Evolutionary conservation across 2,113 vertebrate species (phyloP), one percentile per base, ranked within the genome.

Genomic region (Climacteris rufus): DNA sequence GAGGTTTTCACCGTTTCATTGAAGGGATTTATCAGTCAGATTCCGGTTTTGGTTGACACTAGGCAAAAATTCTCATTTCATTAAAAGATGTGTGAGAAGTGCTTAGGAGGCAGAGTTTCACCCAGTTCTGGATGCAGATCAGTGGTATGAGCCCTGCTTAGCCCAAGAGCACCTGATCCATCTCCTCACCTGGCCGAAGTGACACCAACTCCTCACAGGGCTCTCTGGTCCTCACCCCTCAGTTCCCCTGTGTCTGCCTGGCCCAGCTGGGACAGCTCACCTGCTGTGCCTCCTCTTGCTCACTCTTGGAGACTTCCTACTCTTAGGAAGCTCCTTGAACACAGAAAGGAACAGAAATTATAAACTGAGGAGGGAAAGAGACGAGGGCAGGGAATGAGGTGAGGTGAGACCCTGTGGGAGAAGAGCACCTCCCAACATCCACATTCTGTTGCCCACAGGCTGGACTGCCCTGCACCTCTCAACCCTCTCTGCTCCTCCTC

Each of bases 131-230:
- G n/a, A 11, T 24, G 50, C 50, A 24, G 22, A 10, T 22, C 24
- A 10, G 2, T 9, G 16, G 13, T 13, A 2, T 44, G 74, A 79
- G 42, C 37, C 39, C 17, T 7, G 2, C n/a, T 61, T 57, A 76
- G 40, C 57, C 40, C 42, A 12, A 10, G 15, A 52, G 42, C 17
- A 4, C 35, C 45, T 8, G 30, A 22, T 21, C 17, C 31, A 2
- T 39, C 53, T 53, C 50, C 79, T 88, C 35, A 56, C 60, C 69
- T 44, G 61, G 2, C 2, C 11, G 4, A 50, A 37, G 14, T 11
- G 6, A 39, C 28, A 9, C 31, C 24, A 7, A 1, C 44, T 17
- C 0, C 0, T 42, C 15, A 3, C 6, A 3, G 28, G 17, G 44
- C 15, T 57, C 39, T 37, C 54, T 13, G 53, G 3, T 24, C 65